Evolutionary conservation across 1,140 invertebrate genomes (phyloP), one percentile per base, ranked within the genome.

Genomic region (Brachionus rubens): DNA sequence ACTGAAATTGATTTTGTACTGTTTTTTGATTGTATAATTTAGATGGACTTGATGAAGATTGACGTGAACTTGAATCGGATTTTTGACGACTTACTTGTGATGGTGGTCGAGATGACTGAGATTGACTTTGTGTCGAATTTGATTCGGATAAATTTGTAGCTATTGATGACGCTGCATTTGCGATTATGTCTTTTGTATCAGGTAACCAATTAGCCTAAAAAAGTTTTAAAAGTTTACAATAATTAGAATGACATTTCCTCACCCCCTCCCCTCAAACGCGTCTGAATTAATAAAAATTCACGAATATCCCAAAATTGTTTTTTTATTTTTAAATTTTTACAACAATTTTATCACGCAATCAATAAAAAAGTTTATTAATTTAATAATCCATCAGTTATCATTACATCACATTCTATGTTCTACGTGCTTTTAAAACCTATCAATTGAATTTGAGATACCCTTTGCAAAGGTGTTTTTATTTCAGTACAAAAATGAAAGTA

Each of bases 151-250:
- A 36, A 28, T 68, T 46, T 5, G n/a, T 50, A 10, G 65, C 65
- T 46, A 46, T 16, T 5, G 36, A 28, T 19, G 65, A 30, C 16
- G 65, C 41, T 19, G 47, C 65, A 24, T 24, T 68, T 7, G 65
- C 47, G 36, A 50, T 28, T 0, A 72, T 48, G 24, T 72, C 68
- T 50, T 72, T 72, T 1, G 68, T 72, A 24, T 72, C 68, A 40
- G 68, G 68, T 14, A 72, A 28, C 46, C 50, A 72, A 19, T 50
- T 72, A 5, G 46, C 21, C 41, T 68, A 28, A 19, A 68, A 46
- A 67, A 67, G 14, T 21, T 26, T 54, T 54, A 14, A 30, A 54
- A 54, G 19, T 9, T 50, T 3, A 7, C 16, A 21, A n/a, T 0
- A 50, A 50, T 7, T n/a, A 19, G 24, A 21, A 16, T 21, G 16